A percentile compares a stretch with the other conserved stretches of the same genome.
phyloP scores from a whole-genome alignment of 30 jellyfish, hydroid and myxozoan genomes.

The Morbakka virulenta region DNA sequence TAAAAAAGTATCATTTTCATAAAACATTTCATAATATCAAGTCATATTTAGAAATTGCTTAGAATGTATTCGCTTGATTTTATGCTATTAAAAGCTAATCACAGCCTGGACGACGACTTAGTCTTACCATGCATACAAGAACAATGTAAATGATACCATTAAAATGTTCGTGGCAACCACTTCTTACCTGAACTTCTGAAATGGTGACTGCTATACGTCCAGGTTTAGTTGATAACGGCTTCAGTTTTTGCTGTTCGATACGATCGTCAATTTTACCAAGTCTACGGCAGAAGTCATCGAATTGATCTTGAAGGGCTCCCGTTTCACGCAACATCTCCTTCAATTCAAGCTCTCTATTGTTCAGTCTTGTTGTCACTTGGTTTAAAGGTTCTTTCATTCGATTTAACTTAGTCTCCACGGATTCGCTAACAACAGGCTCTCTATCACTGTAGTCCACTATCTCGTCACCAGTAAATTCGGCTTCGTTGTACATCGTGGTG shows the following conservation, averaged over 20 bases:
- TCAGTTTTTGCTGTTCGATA: constrained; percentile 63
- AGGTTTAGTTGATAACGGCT: constrained; percentile 86
- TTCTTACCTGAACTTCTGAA: constrained; percentile 59
- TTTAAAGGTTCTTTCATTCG: constrained; percentile 56
- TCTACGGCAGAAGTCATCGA: constrained; percentile 88
- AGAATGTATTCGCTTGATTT: no score
- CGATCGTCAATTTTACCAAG: constrained; percentile 71
- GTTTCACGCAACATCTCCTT: constrained; percentile 86
- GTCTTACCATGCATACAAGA: no score
- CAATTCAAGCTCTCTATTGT: constrained; percentile 76
- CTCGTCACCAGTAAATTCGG: constrained; percentile 79
- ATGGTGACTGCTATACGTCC: constrained; percentile 68
- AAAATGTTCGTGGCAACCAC: no score
- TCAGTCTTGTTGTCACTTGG: constrained; percentile 39
- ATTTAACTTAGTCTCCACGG: constrained; percentile 28
- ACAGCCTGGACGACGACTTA: no score
- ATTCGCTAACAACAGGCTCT: constrained; percentile 66
- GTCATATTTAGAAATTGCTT: no score
- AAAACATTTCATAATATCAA: no score
- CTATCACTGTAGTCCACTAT: constrained; percentile 36
- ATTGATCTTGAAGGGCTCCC: constrained; percentile 98
- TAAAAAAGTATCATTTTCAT: no score
- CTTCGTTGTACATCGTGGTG: constrained; percentile 71
- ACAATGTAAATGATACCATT: no score
- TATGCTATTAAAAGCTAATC: no score